Evolutionary conservation across 23 tunicate genomes (phyloP), one percentile per base, ranked within the genome.

Genomic region (Halocynthia aurantium): DNA sequence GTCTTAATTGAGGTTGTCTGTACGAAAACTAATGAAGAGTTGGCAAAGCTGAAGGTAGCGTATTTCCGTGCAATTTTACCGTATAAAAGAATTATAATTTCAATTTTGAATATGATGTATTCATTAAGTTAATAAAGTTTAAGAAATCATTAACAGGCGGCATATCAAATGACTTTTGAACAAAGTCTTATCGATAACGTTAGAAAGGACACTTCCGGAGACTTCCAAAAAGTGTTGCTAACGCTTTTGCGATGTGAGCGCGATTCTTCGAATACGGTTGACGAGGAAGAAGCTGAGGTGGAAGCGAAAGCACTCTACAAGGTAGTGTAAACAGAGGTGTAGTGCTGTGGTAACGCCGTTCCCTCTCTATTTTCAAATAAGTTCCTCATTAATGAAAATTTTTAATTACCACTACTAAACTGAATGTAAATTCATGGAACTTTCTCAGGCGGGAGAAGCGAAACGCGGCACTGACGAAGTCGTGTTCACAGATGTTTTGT

Each of bases 291-390:
- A 53, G 78, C 78, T 6, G 64, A 22, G 31, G 5, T 74, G 5
- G 78, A 74, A 74, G 78, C 78, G 8, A 53, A 74, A 6, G 78
- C 78, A 53, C 6, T 74, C n/a, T 74, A 50, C 78, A 74, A 74
- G 78, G 78, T 74, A 11, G 2, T 31, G 44, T 31, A 4, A 31
- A 31, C 44, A 31, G 44, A 2, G 44, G 44, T 31, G 44, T 31
- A 31, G 44, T 31, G 44, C 44, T 31, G 44, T 31, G 44, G 44
- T 31, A 31, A 31, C 44, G 44, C 2, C 44, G 44, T 31, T 31
- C 44, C 44, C 44, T 31, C 44, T 1, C 44, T 31, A 31, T 31
- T 31, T 31, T 31, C 44, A 31, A 31, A 31, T 31, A 31, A 31
- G 44, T 31, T 31, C 44, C 44, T 31, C 44, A 31, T 31, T 31